Percentiles rank a stretch among this genome's conserved stretches.
These are phyloP conservation scores for Ptychoptera albimana DNA, from an alignment of 2,888 invertebrate genomes.

Conservation along the genomic window DNA sequence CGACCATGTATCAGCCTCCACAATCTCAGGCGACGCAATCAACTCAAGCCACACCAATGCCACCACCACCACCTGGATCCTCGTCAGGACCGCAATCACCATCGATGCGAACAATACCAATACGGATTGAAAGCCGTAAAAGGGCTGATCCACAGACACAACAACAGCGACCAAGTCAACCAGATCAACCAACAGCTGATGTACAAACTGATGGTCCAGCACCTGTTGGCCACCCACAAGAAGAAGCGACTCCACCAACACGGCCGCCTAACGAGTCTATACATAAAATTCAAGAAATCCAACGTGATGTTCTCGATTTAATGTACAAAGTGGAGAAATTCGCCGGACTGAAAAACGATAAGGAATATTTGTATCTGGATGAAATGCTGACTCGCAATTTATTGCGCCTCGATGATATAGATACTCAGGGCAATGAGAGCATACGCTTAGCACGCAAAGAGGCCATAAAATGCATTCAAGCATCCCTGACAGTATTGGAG, in stretches of 20 bases:
- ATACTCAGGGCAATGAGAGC: constrained; percentile 81
- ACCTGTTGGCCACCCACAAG: constrained; percentile 22
- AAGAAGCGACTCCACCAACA: constrained; percentile 26
- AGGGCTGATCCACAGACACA: constrained; percentile 21
- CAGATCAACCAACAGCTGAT: not conserved
- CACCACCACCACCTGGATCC: constrained; percentile 21
- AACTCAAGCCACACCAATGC: not conserved
- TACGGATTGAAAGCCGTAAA: constrained; percentile 64
- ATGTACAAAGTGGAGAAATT: constrained; percentile 62
- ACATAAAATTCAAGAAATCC: constrained; percentile 60
- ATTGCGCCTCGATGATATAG: constrained; percentile 79
- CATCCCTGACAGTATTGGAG: constrained; percentile 72
- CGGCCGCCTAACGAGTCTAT: constrained; percentile 52
- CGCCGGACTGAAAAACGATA: constrained; percentile 45
- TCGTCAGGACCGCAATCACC: constrained; percentile 24
- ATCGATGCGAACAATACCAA: constrained; percentile 65
- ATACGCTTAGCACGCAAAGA: constrained; percentile 74
- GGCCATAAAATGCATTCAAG: constrained; percentile 77
- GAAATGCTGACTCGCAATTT: constrained; percentile 92
- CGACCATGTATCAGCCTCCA: not conserved
- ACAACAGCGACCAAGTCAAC: constrained; percentile 22
- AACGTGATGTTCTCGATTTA: constrained; percentile 63
- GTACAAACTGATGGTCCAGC: constrained; percentile 6
- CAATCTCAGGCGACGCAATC: not conserved
- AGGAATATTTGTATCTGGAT: constrained; percentile 71